phyloP scores from a whole-genome alignment of 1,140 invertebrate species.

The Antheraea pernyi region DNA sequence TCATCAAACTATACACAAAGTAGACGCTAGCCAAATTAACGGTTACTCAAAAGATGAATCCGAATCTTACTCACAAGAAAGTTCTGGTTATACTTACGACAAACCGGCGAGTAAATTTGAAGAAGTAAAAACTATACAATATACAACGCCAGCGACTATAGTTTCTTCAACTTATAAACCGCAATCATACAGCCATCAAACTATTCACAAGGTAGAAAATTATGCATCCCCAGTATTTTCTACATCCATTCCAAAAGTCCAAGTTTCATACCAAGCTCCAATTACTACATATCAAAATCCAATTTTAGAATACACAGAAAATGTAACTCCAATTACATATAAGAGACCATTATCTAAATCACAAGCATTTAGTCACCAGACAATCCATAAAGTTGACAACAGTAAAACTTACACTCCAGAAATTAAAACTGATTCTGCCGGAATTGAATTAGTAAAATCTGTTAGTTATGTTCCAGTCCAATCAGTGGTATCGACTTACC shows the following conservation, averaged over 20 bases:
- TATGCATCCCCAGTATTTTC: conserved; percentile 45
- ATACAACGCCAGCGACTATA: conserved; percentile 36
- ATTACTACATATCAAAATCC: conserved; percentile 69
- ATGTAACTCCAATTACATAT: conserved; percentile 49
- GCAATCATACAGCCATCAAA: conserved; percentile 49
- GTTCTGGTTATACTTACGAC: conserved; percentile 36
- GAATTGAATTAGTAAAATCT: conserved; percentile 16
- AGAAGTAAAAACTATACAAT: conserved; percentile 34
- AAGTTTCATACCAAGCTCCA: conserved; percentile 48
- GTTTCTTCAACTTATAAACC: conserved; percentile 40
- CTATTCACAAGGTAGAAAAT: conserved; percentile 44
- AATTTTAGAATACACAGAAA: conserved; percentile 59
- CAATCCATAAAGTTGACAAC: conserved; percentile 29
- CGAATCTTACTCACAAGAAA: conserved; percentile 5
- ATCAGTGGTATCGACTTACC: conserved; percentile 43
- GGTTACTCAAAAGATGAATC: conserved; percentile 30
- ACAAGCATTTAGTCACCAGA: conserved; percentile 31
- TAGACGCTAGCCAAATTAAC: conserved; percentile 46
- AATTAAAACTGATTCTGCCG: conserved; percentile 16
- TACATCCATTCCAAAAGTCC: conserved; percentile 34
- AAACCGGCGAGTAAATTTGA: conserved; percentile 38
- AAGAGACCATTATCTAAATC: conserved; percentile 43
- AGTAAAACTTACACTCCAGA: conserved; percentile 14
- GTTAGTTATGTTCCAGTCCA: conserved; percentile 26
- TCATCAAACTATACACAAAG: conserved; percentile 46